A percentile compares a stretch with the other conserved stretches of the same genome.
Evolutionary conservation across 2,113 vertebrate species (phyloP).

Genomic region (Probosciger aterrimus): DNA sequence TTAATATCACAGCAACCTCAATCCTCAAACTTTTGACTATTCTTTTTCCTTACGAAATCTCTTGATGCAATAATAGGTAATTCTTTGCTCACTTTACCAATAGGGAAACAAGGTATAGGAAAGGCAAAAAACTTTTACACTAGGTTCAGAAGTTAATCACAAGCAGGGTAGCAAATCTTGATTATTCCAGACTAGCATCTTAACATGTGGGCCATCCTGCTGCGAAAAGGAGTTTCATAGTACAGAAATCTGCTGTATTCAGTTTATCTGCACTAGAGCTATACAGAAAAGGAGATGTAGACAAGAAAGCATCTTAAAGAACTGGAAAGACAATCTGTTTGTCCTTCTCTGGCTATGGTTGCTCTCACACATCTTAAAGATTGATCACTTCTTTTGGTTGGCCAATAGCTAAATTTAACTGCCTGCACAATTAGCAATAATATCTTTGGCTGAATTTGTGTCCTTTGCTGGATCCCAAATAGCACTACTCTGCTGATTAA

Average conservation of each 20-base stretch:
- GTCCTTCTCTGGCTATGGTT: not conserved
- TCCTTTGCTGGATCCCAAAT: not conserved
- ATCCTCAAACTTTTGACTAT: not conserved
- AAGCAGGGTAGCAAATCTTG: not conserved
- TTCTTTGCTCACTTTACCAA: not conserved
- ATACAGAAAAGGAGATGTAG: not conserved
- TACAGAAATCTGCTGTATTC: not conserved
- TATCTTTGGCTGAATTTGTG: not conserved
- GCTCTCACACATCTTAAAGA: not conserved
- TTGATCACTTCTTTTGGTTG: not conserved
- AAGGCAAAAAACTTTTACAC: not conserved
- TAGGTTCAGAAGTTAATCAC: not conserved
- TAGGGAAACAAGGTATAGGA: not conserved
- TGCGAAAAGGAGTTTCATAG: not conserved
- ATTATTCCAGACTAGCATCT: not conserved
- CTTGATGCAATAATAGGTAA: not conserved
- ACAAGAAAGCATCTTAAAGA: not conserved
- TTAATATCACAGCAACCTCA: not conserved
- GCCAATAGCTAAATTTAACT: not conserved
- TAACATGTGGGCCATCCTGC: not conserved
- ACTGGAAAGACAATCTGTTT: constrained; percentile 18
- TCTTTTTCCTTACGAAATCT: not conserved
- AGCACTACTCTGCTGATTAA: not conserved
- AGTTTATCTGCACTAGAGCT: not conserved
- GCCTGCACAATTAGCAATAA: not conserved